Conservation (phyloP, 2,888 invertebrate genomes). For the Cephus sareptanus region DNA sequence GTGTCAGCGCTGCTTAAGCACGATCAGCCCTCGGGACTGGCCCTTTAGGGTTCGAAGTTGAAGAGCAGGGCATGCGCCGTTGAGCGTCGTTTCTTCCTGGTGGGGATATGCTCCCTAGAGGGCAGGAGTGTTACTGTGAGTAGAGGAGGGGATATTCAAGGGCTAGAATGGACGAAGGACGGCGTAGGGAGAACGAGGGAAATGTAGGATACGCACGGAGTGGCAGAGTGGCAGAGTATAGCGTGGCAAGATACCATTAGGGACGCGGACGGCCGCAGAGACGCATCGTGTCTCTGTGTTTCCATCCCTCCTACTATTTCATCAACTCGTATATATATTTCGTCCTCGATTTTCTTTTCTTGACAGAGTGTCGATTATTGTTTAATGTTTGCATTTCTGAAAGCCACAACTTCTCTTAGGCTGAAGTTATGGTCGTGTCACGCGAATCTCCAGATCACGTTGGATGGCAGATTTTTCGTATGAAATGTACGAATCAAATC, state of each 20-base stretch:
- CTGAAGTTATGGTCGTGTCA: constrained; percentile 36
- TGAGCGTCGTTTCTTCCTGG: not conserved
- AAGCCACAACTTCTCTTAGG: not conserved
- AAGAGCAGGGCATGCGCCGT: not conserved
- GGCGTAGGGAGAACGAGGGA: constrained; percentile 24
- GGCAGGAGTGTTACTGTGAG: not conserved
- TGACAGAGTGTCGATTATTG: not conserved
- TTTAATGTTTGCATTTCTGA: not conserved
- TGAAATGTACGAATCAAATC: constrained; percentile 38
- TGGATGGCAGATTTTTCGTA: constrained; percentile 24
- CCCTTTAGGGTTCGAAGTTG: not conserved
- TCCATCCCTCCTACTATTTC: not conserved
- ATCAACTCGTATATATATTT: constrained; percentile 14
- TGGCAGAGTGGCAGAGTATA: constrained; percentile 41
- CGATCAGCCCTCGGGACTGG: not conserved
- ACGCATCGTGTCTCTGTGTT: constrained; percentile 48
- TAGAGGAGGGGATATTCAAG: constrained; percentile 17
- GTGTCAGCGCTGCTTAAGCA: not conserved
- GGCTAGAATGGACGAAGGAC: constrained; percentile 13
- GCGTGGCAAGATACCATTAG: constrained; percentile 54
- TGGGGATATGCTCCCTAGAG: constrained; percentile 8
- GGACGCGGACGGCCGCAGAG: constrained; percentile 53
- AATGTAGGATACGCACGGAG: constrained; percentile 36
- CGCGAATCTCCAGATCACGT: constrained; percentile 30
- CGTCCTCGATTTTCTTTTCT: not conserved